Base-by-base conservation (phyloP, 53 echinoderm and acorn worm genomes). In the Temnopleurus reevesii region DNA sequence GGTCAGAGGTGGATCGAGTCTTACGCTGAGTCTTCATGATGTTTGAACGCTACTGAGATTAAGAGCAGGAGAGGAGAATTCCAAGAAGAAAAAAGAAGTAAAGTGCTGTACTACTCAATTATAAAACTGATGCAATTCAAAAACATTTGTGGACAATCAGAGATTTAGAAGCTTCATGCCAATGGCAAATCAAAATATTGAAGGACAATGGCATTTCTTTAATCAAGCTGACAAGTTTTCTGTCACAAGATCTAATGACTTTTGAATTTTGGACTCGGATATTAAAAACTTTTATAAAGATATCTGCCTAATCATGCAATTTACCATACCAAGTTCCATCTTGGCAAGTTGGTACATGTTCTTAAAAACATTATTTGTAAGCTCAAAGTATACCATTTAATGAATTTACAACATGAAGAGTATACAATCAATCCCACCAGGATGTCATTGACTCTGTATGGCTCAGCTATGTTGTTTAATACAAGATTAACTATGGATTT, bases 11-110 rank as follows among this genome's bases (percentile, higher is more conserved):
- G 27, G 79, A 24, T 46, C 49, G 47, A 27, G 38, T 71, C n/a
- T 71, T 41, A 15, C 63, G 63, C 38, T 41, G 36, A 13, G 71
- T 71, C 71, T 71, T 71, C 71, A 71, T 71, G 71, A 38, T n/a
- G 71, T 35, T 18, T 71, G 21, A 8, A 38, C 21, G 0, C 19
- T 8, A 71, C 71, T 71, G 15, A 13, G 43, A 71, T 71, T 36
- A 71, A 71, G 71, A 71, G n/a, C 43, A 71, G 12, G 33, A 71
- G 43, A 36, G 71, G 63, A 63, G 63, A 63, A 63, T 63, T 71
- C 71, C 71, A 71, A 71, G 71, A 71, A 66, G 71, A 66, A 38
- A 71, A 71, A 23, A 38, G 71, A 41, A n/a, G n/a, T 41, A 38
- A 41, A 71, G 8, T 19, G 8, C 71, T 41, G 41, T 41, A 66